A percentile compares a stretch with the other conserved stretches of the same genome.
Conservation (phyloP, 1,140 invertebrate genomes). For the Drosophila albomicans region DNA sequence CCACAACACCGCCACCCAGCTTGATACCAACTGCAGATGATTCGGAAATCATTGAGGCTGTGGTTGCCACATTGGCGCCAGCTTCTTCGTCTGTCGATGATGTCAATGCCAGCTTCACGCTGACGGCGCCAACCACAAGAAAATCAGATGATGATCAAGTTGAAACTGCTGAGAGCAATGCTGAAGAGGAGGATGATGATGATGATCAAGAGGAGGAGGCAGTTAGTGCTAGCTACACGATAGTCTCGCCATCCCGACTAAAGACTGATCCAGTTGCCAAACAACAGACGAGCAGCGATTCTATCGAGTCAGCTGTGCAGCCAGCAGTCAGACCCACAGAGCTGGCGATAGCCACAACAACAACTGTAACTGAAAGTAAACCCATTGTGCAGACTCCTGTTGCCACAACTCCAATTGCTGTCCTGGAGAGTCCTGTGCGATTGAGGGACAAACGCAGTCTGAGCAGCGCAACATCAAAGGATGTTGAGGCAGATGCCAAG, state of each 20-base stretch:
- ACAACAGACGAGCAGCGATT: conserved; percentile 1
- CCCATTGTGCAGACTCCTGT: conserved; percentile 35
- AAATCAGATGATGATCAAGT: conserved; percentile 32
- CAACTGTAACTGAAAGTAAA: conserved; percentile 18
- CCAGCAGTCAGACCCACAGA: conserved; percentile 58
- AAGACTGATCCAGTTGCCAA: conserved; percentile 72
- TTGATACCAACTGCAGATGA: conserved; percentile 65
- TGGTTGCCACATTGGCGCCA: conserved; percentile 26
- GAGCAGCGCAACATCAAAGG: conserved; percentile 20
- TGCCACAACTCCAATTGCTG: conserved; percentile 47
- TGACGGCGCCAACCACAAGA: conserved; percentile 60
- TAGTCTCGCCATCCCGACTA: conserved; percentile 61
- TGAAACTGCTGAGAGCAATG: conserved; percentile 27
- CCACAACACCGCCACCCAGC: conserved; percentile 68
- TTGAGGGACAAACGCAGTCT: conserved; percentile 79
- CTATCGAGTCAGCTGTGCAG: conserved; percentile 8
- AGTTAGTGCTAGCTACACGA: conserved; percentile 80
- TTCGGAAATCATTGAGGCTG: conserved; percentile 60
- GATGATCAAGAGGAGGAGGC: conserved; percentile 46
- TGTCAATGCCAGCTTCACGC: conserved; percentile 67
- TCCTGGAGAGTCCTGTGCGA: conserved; percentile 77
- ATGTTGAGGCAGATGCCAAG: conserved; percentile 43
- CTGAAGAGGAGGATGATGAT: conserved; percentile 18
- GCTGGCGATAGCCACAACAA: conserved; percentile 40
- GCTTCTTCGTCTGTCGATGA: background rate